Percentiles rank a stretch among this genome's conserved stretches.
These are phyloP conservation scores for Abrostola tripartita DNA, from an alignment of 2,888 invertebrate genomes.

Conservation along the genomic window DNA sequence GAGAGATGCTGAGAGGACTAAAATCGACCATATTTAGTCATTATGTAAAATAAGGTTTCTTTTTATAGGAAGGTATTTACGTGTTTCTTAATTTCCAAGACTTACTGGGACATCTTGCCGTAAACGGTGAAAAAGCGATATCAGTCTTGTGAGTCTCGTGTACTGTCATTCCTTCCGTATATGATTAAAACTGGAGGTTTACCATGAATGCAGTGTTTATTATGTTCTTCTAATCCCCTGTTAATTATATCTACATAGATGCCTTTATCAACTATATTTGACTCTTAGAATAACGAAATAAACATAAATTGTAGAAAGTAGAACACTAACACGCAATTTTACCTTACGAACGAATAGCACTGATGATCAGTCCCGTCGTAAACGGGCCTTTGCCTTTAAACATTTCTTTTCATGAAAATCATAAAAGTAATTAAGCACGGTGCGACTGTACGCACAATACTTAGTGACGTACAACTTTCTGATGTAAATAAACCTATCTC, in stretches of 20 bases:
- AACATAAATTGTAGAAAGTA: too few relatives aligned
- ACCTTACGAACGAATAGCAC: constrained; percentile 14
- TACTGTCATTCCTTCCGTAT: too few relatives aligned
- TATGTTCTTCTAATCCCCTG: too few relatives aligned
- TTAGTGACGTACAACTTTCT: constrained; percentile 54
- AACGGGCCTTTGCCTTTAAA: constrained; percentile 26
- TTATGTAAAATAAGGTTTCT: constrained; percentile 33
- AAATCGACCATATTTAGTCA: constrained; percentile 21
- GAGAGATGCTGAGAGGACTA: constrained; percentile 8
- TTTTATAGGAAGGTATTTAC: constrained; percentile 30
- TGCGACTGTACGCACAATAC: constrained; percentile 54
- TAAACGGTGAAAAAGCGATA: not conserved
- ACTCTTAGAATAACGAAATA: too few relatives aligned
- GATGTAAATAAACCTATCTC: constrained; percentile 62
- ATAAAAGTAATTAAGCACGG: constrained; percentile 53
- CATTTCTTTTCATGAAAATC: constrained; percentile 50
- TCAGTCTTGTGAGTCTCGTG: not conserved
- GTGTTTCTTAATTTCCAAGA: constrained; percentile 13
- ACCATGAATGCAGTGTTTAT: too few relatives aligned
- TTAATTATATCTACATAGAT: too few relatives aligned
- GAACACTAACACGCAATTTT: constrained; percentile 20
- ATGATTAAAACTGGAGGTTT: too few relatives aligned
- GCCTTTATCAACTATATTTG: too few relatives aligned
- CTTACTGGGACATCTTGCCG: not conserved
- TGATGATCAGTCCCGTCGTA: constrained; percentile 17